Conservation (phyloP, 2,113 vertebrate genomes). For the Nymphicus hollandicus region DNA sequence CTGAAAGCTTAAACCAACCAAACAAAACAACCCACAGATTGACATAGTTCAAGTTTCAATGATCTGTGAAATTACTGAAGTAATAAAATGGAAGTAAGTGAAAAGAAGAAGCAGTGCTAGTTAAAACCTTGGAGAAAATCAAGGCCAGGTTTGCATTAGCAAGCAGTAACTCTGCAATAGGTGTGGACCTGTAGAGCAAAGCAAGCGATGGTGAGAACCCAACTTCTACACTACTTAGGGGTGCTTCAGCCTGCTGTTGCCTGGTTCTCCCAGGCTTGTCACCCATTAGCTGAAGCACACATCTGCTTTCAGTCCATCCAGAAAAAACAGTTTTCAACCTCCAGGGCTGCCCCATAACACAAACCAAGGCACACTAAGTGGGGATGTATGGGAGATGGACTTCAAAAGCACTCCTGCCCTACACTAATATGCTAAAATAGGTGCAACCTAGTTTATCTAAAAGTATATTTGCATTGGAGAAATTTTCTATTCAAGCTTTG, state of each 20-base stretch:
- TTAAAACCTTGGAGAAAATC: not conserved
- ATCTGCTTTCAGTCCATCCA: not conserved
- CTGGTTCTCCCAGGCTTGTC: not conserved
- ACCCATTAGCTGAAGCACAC: not conserved
- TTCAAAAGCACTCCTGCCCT: not conserved
- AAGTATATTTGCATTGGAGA: not conserved
- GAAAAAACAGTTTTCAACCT: not conserved
- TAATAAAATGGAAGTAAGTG: not conserved
- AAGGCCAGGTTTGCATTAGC: not conserved
- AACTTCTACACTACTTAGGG: not conserved
- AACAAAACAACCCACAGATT: not conserved
- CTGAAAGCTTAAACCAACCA: not conserved
- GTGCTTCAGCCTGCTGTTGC: rapidly evolving
- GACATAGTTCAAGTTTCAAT: not conserved
- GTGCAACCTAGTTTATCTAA: not conserved
- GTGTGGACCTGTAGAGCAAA: not conserved
- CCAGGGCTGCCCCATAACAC: not conserved
- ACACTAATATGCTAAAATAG: not conserved
- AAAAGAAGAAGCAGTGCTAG: not conserved
- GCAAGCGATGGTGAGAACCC: not conserved
- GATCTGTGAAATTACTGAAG: not conserved
- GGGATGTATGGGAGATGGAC: not conserved
- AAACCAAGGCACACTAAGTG: not conserved
- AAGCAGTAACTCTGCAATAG: not conserved
- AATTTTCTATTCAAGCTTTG: not conserved